Evolutionary conservation across 2,888 invertebrate species (phyloP), one percentile per base, ranked within the genome.

Genomic region (Callimorpha dominula): DNA sequence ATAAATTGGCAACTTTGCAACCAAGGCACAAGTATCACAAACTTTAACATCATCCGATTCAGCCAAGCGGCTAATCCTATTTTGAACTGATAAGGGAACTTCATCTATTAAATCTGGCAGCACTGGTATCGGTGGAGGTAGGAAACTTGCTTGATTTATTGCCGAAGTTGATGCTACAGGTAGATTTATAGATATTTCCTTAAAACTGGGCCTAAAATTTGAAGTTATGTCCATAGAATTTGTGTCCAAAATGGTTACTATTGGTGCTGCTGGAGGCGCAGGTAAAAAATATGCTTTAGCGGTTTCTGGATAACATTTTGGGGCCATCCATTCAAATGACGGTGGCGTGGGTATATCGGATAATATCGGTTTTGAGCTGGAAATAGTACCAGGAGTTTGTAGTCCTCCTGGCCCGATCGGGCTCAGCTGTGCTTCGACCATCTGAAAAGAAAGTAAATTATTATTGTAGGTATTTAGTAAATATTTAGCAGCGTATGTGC

Each of bases 211-310:
- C 49, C 63, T 54, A 6, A 67, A 63, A 20, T 31, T 52, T 31
- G 43, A 31, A 50, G 20, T 15, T 31, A 40, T 66, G 9, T 43
- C 46, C 62, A 62, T 49, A 12, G 49, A 54, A 40, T 73, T 69
- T n/a, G 73, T 65, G 57, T 80, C 70, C 60, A 84, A 54, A 8
- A 84, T 66, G 2, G 82, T 81, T 9, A 85, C 73, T 82, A 80
- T 88, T 12, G 86, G 81, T 54, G 80, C 43, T n/a, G 82, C 68
- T 40, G 82, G 78, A 6, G 85, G 81, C 3, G 82, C 72, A 0
- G 86, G 83, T 46, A 89, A 52, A 57, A 86, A 88, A 76, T 88
- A 88, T 0, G 82, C 89, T 12, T 66, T 81, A 0, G 88, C 86
- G 0, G 85, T 80, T 65, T 85, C 75, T 40, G 87, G 85, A 7